phyloP scores from a whole-genome alignment of 2,888 invertebrate genomes.

The Trichopria drosophilae region DNA sequence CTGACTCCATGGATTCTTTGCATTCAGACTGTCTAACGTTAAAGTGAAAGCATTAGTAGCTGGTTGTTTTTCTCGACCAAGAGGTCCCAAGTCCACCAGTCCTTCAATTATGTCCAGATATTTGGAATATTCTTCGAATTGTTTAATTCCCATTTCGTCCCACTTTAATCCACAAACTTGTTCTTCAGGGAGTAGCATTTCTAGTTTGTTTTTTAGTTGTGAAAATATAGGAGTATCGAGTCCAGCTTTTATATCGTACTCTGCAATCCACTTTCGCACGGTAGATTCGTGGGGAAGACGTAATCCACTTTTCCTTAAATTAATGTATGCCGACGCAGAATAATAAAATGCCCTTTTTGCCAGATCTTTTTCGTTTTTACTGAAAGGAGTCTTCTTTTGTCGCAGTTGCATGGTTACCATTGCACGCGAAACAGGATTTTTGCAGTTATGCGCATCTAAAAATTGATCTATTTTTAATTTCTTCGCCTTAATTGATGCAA shows the following conservation, averaged over 20 bases:
- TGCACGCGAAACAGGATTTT: no score
- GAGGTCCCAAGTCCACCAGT: constrained; percentile 25
- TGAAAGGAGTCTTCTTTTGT: no score
- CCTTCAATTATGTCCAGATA: constrained; percentile 28
- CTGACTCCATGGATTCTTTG: constrained; percentile 29
- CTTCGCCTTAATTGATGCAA: no score
- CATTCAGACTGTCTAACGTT: constrained; percentile 27
- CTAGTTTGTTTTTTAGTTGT: neutral
- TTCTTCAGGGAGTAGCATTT: neutral
- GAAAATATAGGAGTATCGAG: neutral
- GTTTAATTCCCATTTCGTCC: constrained; percentile 28
- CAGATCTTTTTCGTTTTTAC: no score
- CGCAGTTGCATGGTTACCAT: no score
- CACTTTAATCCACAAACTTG: no score
- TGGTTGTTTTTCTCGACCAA: constrained; percentile 19
- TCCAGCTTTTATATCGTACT: constrained; percentile 4
- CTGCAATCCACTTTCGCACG: neutral
- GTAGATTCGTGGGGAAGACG: neutral
- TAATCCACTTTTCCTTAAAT: neutral
- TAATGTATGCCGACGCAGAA: no score
- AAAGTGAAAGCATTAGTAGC: constrained; percentile 25
- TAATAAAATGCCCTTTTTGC: no score
- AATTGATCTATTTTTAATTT: no score
- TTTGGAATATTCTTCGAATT: constrained; percentile 18
- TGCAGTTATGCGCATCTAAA: no score